Evolutionary conservation across 1,140 invertebrate species (phyloP), one percentile per base, ranked within the genome.

Genomic region (Pogonomyrmex californicus): DNA sequence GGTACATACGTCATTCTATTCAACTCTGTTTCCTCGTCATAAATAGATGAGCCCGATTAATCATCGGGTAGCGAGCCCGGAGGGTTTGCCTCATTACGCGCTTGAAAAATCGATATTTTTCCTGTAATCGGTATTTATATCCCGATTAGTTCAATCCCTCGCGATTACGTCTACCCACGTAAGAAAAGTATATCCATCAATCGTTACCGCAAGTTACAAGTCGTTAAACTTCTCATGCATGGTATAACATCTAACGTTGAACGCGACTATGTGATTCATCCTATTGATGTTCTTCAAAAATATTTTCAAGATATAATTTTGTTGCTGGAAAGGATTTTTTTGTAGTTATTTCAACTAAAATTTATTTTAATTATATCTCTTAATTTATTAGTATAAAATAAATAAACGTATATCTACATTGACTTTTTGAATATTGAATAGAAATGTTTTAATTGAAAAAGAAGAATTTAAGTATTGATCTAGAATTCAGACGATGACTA

Each of bases 21-120:
- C 47, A 65, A 54, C 23, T 33, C 14, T 17, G 60, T 85, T 85
- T 79, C 73, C 58, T 78, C 60, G 73, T 65, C 44, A 36, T 68
- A 85, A 79, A 79, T 85, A 85, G 71, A 73, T 62, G 44, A 44
- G 70, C 36, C 47, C 10, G 83, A 85, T 83, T 83, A 83, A 83
- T 83, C 79, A 73, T n/a, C 14, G 41, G 54, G 41, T 30, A 49
- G 54, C 68, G 23, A 60, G 49, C 47, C 47, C 17, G 30, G 49
- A 23, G 47, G 30, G 54, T 33, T 85, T 60, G 60, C 7, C 47
- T 85, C 65, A 85, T 79, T 76, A 54, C 49, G 9, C 23, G 75
- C 47, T 65, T 44, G 62, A 85, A 79, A 85, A 65, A 79, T 85
- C 73, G 36, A 85, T 85, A 76, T 79, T 79, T 65, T 79, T 66